phyloP scores from a whole-genome alignment of 2,113 vertebrate genomes.

The Paraplagusia blochii region DNA sequence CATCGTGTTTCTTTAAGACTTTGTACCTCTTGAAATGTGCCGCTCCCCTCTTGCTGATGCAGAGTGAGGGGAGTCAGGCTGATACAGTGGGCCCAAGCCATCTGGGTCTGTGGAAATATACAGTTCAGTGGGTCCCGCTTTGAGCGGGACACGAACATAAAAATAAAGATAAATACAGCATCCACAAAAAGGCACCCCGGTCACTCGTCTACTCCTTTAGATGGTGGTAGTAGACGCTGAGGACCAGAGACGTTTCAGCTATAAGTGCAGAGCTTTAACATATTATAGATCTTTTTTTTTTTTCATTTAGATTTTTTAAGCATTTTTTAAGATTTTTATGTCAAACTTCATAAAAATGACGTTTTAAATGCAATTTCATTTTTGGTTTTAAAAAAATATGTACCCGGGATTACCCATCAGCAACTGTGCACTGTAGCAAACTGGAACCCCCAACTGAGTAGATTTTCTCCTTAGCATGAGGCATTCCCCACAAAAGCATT shows the following conservation, averaged over 20 bases:
- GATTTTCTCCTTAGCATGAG: slow-evolving; percentile 58
- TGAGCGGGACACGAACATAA: slow-evolving; percentile 65
- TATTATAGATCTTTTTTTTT: slow-evolving; percentile 64
- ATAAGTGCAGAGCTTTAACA: slow-evolving; percentile 76
- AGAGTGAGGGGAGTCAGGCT: slow-evolving; percentile 52
- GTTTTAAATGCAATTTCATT: slow-evolving; percentile 75
- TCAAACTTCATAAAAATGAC: slow-evolving; percentile 77
- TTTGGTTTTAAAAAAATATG: slow-evolving; percentile 82
- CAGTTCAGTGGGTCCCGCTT: slow-evolving; percentile 66
- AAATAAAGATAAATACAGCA: slow-evolving; percentile 70
- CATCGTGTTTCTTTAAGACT: slow-evolving; percentile 65
- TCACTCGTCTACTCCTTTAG: slow-evolving; percentile 52
- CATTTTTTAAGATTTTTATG: slow-evolving; percentile 68
- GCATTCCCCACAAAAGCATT: slow-evolving; percentile 59
- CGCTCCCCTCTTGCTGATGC: slow-evolving; percentile 52
- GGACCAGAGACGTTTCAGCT: slow-evolving; percentile 71
- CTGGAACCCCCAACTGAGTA: slow-evolving; percentile 64
- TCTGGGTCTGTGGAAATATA: slow-evolving; percentile 71
- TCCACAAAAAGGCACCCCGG: slow-evolving; percentile 74
- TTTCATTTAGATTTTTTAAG: slow-evolving; percentile 64
- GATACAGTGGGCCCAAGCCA: slow-evolving; percentile 65
- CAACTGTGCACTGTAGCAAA: slow-evolving; percentile 75
- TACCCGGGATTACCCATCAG: slow-evolving; percentile 77
- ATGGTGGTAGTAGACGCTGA: slow-evolving; percentile 54
- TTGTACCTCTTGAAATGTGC: slow-evolving; percentile 71